A percentile compares a stretch with the other conserved stretches of the same genome.
Conservation (phyloP, 1,140 invertebrate species). For the Papilio machaon region DNA sequence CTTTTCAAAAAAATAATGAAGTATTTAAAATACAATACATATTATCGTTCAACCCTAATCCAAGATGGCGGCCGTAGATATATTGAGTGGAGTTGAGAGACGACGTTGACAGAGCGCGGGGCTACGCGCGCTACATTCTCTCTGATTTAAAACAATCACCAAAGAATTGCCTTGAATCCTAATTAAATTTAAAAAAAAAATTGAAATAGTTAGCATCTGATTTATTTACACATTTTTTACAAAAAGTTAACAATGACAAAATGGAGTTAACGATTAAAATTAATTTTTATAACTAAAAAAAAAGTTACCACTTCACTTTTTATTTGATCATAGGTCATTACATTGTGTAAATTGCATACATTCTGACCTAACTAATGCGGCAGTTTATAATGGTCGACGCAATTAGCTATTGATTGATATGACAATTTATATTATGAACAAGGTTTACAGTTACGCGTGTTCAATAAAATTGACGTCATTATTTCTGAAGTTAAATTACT, state of each 20-base stretch:
- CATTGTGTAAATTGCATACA: background rate
- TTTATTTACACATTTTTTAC: too few relatives aligned
- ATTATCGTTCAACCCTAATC: slow-evolving; percentile 28
- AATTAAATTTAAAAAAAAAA: background rate
- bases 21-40: background rate
- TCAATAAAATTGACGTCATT: background rate
- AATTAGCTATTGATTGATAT: background rate
- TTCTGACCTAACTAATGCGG: background rate
- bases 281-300: too few relatives aligned
- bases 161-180: slow-evolving; percentile 1
- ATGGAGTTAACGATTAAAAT: too few relatives aligned
- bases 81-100: slow-evolving; percentile 48
- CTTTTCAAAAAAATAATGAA: background rate
- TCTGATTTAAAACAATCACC: slow-evolving; percentile 20
- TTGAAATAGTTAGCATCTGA: too few relatives aligned
- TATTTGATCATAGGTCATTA: background rate
- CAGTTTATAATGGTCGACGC: background rate
- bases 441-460: background rate
- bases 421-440: slow-evolving; percentile 3
- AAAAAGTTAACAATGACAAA: too few relatives aligned
- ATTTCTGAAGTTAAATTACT: background rate
- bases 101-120: slow-evolving; percentile 55
- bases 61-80: slow-evolving; percentile 54
- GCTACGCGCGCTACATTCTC: slow-evolving; percentile 45
- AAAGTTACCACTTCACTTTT: too few relatives aligned